A percentile compares a stretch with the other conserved stretches of the same genome.
Conservation (phyloP, 2,888 invertebrate genomes). For the Megalurothrips usitatus region DNA sequence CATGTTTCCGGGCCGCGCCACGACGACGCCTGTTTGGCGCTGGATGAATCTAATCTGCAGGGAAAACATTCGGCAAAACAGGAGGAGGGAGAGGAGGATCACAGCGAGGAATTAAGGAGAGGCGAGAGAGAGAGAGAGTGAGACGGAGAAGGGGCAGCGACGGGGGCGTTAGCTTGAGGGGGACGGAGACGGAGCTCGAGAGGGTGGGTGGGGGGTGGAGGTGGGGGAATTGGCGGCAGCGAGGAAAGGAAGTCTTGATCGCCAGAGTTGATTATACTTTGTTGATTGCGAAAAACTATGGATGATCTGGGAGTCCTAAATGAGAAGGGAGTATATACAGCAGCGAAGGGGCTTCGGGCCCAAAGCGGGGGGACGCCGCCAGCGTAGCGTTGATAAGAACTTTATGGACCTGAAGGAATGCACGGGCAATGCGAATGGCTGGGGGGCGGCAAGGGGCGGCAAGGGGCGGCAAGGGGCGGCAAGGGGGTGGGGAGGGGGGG, state of each 20-base stretch:
- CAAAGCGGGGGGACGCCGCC: background rate
- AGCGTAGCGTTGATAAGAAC: slow-evolving; percentile 17
- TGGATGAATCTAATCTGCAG: slow-evolving; percentile 10
- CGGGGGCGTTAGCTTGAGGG: background rate
- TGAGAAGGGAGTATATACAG: background rate
- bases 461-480: too few relatives aligned
- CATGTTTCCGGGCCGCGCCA: background rate
- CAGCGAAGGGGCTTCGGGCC: background rate
- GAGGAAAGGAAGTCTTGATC: background rate
- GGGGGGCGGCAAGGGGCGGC: background rate
- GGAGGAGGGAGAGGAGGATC: background rate
- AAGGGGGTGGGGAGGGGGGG: background rate
- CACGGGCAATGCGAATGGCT: background rate
- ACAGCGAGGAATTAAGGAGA: background rate
- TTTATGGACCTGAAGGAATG: slow-evolving; percentile 22
- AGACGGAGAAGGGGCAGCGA: background rate
- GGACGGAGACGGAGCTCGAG: background rate
- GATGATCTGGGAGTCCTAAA: slow-evolving; percentile 20
- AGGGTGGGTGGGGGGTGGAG: background rate
- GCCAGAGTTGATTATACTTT: slow-evolving; percentile 13
- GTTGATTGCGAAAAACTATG: slow-evolving; percentile 26
- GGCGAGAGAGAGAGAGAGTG: background rate
- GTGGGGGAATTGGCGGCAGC: background rate
- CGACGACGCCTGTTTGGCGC: background rate
- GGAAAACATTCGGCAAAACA: slow-evolving; percentile 6